phyloP scores from a whole-genome alignment of 1,140 invertebrate genomes.

The Halesus radiatus region DNA sequence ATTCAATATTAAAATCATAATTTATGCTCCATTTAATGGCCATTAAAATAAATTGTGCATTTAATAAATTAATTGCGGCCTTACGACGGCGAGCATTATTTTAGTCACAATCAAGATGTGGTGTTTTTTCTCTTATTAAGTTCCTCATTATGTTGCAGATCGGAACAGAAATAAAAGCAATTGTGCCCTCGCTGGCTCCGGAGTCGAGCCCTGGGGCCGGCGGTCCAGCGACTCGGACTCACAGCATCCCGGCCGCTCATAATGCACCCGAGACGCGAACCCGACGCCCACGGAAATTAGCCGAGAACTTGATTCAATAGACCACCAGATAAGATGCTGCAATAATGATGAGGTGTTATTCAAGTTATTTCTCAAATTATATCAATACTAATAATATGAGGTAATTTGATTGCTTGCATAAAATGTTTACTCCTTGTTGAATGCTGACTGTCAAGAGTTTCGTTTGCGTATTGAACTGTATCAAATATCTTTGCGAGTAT shows the following conservation, averaged over 20 bases:
- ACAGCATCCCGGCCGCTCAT: neutral
- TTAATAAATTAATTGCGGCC: conserved; percentile 21
- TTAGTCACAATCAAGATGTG: neutral
- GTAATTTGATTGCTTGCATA: neutral
- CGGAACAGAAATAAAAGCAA: conserved; percentile 33
- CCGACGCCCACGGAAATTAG: conserved; percentile 30
- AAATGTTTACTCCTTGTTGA: neutral
- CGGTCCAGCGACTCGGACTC: neutral
- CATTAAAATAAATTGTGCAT: neutral
- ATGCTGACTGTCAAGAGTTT: neutral
- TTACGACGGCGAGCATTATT: neutral
- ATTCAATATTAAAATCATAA: neutral
- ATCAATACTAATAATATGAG: neutral
- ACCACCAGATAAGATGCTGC: conserved; percentile 33
- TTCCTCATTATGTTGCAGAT: conserved; percentile 21
- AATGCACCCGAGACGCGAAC: conserved; percentile 37
- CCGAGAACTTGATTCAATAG: conserved; percentile 30
- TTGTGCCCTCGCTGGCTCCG: conserved; percentile 16
- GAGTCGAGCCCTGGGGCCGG: neutral
- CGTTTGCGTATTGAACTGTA: too few relatives aligned
- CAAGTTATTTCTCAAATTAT: neutral
- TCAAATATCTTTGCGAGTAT: too few relatives aligned
- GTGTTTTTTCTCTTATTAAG: conserved; percentile 15
- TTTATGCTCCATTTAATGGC: neutral
- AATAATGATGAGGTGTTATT: neutral